Evolutionary conservation across 2,888 invertebrate species (phyloP).

Genomic region (Thereva nobilitata): DNA sequence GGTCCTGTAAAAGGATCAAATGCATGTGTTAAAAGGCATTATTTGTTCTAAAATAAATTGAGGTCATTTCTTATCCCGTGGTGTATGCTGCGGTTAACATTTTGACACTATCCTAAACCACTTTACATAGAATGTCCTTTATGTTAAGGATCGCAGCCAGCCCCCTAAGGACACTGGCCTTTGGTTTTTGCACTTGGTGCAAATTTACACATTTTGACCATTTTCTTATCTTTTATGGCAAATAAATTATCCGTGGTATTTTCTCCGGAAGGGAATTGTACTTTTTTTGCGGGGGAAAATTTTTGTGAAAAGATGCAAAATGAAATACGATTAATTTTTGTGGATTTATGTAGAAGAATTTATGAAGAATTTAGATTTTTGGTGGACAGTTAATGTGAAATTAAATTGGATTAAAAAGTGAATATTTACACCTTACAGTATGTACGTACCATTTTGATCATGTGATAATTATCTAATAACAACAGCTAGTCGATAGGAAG

Average conservation of each 20-base stretch:
- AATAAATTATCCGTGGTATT: constrained; percentile 25
- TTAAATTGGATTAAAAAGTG: no score
- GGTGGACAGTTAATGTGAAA: no score
- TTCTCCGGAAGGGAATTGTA: background rate
- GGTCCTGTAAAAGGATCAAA: constrained; percentile 1
- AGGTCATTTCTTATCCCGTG: constrained; percentile 33
- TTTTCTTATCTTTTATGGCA: constrained; percentile 32
- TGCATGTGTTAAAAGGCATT: constrained; percentile 7
- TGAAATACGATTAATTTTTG: no score
- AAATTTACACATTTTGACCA: constrained; percentile 34
- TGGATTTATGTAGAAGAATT: no score
- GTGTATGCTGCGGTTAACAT: constrained; percentile 20
- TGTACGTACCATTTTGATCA: no score
- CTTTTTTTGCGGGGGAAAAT: background rate
- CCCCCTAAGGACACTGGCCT: constrained; percentile 1
- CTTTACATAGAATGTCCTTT: constrained; percentile 22
- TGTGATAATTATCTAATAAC: no score
- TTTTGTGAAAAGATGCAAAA: background rate
- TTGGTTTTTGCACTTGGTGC: constrained; percentile 28
- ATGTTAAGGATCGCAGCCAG: constrained; percentile 18
- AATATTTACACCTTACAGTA: no score
- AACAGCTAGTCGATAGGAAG: no score
- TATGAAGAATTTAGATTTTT: no score
- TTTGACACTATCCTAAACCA: constrained; percentile 36
- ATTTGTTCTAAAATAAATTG: constrained; percentile 33